phyloP scores from a whole-genome alignment of 2,113 vertebrate species.

The Nansenia antarctica region DNA sequence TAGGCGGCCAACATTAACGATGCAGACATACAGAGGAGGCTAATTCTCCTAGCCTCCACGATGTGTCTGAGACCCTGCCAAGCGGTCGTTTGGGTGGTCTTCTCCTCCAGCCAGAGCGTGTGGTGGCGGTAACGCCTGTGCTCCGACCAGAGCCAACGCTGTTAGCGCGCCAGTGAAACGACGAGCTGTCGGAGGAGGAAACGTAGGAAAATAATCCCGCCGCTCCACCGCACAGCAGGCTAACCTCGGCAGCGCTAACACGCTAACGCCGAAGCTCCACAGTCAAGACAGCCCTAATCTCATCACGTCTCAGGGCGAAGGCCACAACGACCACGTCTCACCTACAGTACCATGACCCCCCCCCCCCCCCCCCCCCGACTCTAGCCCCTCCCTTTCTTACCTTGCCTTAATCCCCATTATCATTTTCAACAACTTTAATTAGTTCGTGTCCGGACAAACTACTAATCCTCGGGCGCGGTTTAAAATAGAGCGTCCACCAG shows the following conservation, averaged over 20 bases:
- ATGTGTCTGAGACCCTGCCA: slow-evolving; percentile 35
- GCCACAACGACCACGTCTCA: background rate
- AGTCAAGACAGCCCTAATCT: too few relatives aligned
- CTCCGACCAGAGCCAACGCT: background rate
- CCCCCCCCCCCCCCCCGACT: slow-evolving; percentile 4
- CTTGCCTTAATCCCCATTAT: slow-evolving; percentile 51
- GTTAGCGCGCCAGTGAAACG: background rate
- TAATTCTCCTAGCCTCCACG: slow-evolving; percentile 28
- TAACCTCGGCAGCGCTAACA: background rate
- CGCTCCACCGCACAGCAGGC: slow-evolving; percentile 20
- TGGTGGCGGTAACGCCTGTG: slow-evolving; percentile 5
- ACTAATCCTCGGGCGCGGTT: slow-evolving; percentile 53
- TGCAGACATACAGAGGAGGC: slow-evolving; percentile 6
- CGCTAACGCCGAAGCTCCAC: too few relatives aligned
- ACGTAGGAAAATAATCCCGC: background rate
- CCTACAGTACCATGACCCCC: background rate
- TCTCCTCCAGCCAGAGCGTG: slow-evolving; percentile 7
- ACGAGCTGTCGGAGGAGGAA: background rate
- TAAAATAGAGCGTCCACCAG: slow-evolving; percentile 39
- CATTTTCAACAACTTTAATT: slow-evolving; percentile 62
- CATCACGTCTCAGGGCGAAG: slow-evolving; percentile 18
- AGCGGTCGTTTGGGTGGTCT: slow-evolving; percentile 16
- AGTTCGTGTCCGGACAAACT: slow-evolving; percentile 48
- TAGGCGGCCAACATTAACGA: slow-evolving; percentile 2
- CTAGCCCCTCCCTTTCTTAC: slow-evolving; percentile 49